Evolutionary conservation across 2,797 vertebrate species (phyloP).

Genomic region (Clamator glandarius): DNA sequence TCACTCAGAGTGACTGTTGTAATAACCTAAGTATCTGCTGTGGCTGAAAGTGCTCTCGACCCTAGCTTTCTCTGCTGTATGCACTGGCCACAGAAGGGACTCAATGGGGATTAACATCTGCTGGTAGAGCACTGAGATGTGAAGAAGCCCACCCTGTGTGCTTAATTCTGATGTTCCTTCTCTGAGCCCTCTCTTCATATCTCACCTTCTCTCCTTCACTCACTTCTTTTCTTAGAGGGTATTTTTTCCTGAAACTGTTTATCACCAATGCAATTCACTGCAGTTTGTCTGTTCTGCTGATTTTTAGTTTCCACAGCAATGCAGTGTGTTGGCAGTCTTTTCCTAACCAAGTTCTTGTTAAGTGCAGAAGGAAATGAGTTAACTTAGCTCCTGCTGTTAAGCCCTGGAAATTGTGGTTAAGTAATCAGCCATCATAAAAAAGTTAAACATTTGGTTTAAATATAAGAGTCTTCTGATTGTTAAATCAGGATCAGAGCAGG

Average conservation of each 20-base stretch:
- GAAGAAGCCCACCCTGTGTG: not conserved
- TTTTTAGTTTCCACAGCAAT: not conserved
- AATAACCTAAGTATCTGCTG: not conserved
- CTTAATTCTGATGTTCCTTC: not conserved
- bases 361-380: constrained; percentile 72
- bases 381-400: constrained; percentile 69
- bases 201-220: not conserved
- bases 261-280: not conserved
- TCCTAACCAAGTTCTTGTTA: constrained; percentile 35
- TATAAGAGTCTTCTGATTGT: constrained; percentile 63
- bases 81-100: not conserved
- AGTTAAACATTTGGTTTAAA: constrained; percentile 70
- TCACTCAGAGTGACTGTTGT: not conserved
- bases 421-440: constrained; percentile 57
- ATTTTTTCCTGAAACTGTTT: not conserved
- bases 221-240: not conserved
- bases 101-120: not conserved
- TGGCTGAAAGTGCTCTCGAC: not conserved
- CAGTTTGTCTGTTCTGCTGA: not conserved
- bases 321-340: constrained; percentile 11
- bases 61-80: not conserved
- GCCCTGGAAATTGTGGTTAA: constrained; percentile 65
- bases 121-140: not conserved
- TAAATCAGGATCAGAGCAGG: constrained; percentile 37
- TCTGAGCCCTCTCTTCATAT: not conserved